Conservation (phyloP, 1,140 invertebrate genomes). For the Lepidostoma basale region DNA sequence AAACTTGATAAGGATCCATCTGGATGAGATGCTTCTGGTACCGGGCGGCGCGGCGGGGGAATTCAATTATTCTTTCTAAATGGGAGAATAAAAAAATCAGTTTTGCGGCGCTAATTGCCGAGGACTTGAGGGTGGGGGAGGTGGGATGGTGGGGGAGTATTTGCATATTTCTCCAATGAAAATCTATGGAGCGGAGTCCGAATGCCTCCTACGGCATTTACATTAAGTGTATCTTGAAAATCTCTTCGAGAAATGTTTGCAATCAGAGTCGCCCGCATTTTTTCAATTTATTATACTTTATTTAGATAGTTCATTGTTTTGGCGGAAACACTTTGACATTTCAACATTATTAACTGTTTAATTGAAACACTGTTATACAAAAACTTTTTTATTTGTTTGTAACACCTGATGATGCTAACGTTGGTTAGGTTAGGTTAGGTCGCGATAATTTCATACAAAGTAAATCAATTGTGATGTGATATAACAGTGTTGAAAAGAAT, state of each 20-base stretch:
- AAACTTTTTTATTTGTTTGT: no score
- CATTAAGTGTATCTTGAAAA: conserved; percentile 38
- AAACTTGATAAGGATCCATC: conserved; percentile 12
- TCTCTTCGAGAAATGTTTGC: conserved; percentile 15
- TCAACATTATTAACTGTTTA: no score
- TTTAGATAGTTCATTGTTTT: no score
- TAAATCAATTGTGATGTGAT: neutral
- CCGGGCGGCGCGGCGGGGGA: neutral
- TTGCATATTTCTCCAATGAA: conserved; percentile 38
- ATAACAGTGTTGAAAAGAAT: neutral
- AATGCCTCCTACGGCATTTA: conserved; percentile 11
- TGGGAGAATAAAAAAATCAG: conserved; percentile 28
- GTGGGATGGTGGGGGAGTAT: neutral
- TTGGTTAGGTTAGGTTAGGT: neutral
- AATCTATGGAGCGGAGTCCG: conserved; percentile 27
- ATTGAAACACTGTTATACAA: neutral
- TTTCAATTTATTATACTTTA: neutral
- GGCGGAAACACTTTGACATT: no score
- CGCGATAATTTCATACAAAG: neutral
- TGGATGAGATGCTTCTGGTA: neutral
- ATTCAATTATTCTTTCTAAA: conserved; percentile 28
- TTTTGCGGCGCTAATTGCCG: conserved; percentile 40
- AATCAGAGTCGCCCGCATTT: neutral
- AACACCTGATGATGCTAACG: no score
- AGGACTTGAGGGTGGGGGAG: no score